Base-by-base conservation (phyloP, 2,113 vertebrate species). In the Hirundichthys speculiger region DNA sequence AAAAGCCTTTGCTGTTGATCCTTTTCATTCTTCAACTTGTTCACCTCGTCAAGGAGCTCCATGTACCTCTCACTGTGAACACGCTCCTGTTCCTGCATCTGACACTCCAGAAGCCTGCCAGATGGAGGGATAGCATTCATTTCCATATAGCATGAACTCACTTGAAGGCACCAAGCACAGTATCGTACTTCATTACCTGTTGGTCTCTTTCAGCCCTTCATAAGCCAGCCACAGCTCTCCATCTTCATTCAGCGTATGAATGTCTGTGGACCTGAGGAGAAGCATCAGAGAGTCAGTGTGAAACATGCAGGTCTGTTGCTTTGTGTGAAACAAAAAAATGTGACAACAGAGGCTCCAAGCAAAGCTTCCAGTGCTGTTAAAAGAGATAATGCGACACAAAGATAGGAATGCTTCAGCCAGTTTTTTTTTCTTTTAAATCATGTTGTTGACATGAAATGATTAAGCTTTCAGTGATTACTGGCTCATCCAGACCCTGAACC, bases 171-270 rank as follows among this genome's bases (percentile, higher is more conserved):
- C 14, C 2, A 55, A 11, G 13, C 39, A 2, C 7, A 30, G 34
- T 19, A 20, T 54, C 21, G 51, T 24, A 66, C 16, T 25, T 52
- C 61, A 16, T 93, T 91, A 98, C 96, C 95, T 97, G 90, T 98
- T 98, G 84, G 96, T 93, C 92, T 97, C 94, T 92, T 99, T 99
- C 88, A 99, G 90, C 83, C 97, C 96, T 93, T 96, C 95, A 89
- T 99, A 98, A 86, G 93, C 96, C 91, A 98, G 91, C 96, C 95
- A 98, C 82, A 99, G 93, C 79, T 98, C 97, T 92, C 96, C 96
- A 57, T 99, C 96, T 91, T 99, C 96, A 92, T 98, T 98, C 90
- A 99, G 88, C 67, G 93, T 88, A 73, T 93, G 94, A 84, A 82
- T 93, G 84, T 96, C 92, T 83, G 93, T 77, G 77, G 93, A 89